These are phyloP conservation scores for Pithys albifrons DNA, from an alignment of 2,113 vertebrate species.

Conservation along the genomic window DNA sequence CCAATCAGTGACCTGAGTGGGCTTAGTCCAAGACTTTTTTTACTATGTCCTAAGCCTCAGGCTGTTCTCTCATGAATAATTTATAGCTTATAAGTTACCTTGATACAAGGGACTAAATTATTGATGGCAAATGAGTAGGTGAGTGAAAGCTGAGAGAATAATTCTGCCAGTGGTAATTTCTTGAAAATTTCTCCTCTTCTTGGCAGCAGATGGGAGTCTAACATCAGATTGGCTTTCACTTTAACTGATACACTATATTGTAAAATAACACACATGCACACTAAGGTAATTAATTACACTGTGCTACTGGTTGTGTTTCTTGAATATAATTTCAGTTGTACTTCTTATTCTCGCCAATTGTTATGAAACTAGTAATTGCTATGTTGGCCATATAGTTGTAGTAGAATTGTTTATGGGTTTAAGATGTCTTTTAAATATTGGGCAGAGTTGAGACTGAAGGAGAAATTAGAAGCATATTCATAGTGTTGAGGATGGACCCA, in stretches of 20 bases:
- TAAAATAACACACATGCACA: neutral
- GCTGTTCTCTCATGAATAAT: neutral
- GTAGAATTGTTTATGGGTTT: neutral
- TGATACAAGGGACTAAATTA: neutral
- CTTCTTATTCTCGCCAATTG: neutral
- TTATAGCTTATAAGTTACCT: neutral
- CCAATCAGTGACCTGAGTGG: neutral
- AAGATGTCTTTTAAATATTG: neutral
- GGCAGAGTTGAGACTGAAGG: neutral
- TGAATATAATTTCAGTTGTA: neutral
- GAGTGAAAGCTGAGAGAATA: neutral
- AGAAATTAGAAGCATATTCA: neutral
- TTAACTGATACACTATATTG: neutral
- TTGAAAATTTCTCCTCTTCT: neutral
- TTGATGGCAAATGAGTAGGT: neutral
- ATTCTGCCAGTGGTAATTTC: neutral
- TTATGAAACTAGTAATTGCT: neutral
- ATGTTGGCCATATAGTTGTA: neutral
- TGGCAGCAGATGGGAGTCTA: neutral
- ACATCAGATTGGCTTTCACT: neutral
- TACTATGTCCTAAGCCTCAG: neutral
- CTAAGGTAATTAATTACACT: neutral
- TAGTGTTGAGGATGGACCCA: neutral
- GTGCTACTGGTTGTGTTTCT: neutral
- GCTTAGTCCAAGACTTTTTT: neutral